These are phyloP conservation scores for Lymantria dispar DNA, from an alignment of 2,888 invertebrate genomes.

Conservation along the genomic window DNA sequence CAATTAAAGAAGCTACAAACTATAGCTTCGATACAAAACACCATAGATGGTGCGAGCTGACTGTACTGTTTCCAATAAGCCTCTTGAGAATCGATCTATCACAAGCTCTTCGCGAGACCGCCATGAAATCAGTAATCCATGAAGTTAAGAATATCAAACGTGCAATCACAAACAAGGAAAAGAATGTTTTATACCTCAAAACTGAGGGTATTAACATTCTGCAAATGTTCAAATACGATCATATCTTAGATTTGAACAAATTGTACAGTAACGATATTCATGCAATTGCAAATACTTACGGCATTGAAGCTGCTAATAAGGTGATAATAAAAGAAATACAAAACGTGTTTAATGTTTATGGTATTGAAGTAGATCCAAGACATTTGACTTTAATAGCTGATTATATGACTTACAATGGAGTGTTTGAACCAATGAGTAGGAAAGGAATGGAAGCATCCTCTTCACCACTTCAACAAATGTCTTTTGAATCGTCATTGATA, in stretches of 20 bases:
- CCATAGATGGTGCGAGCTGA: conserved; percentile 93
- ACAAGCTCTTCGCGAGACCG: conserved; percentile 87
- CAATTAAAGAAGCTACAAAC: conserved; percentile 72
- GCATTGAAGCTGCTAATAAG: conserved; percentile 97
- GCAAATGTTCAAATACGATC: conserved; percentile 92
- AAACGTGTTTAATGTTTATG: conserved; percentile 98
- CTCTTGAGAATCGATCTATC: conserved; percentile 86
- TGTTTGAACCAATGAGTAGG: conserved; percentile 94
- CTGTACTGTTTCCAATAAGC: conserved; percentile 84
- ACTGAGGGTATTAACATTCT: conserved; percentile 98
- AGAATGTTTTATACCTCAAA: conserved; percentile 86
- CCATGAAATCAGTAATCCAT: conserved; percentile 88
- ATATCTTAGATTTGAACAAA: conserved; percentile 89
- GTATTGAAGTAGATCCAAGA: conserved; percentile 96
- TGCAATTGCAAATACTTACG: conserved; percentile 93
- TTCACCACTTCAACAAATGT: conserved; percentile 98
- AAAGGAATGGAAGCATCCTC: conserved; percentile 94
- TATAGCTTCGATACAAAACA: conserved; percentile 90
- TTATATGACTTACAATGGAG: conserved; percentile 98
- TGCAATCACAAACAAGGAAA: conserved; percentile 90
- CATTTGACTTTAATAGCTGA: conserved; percentile 97
- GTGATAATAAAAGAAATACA: conserved; percentile 97
- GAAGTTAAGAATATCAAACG: conserved; percentile 91
- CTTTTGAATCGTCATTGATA: conserved; percentile 95
- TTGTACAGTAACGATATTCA: conserved; percentile 97